phyloP scores from a whole-genome alignment of 2,888 invertebrate species.

The Caenorhabditis sp. region DNA sequence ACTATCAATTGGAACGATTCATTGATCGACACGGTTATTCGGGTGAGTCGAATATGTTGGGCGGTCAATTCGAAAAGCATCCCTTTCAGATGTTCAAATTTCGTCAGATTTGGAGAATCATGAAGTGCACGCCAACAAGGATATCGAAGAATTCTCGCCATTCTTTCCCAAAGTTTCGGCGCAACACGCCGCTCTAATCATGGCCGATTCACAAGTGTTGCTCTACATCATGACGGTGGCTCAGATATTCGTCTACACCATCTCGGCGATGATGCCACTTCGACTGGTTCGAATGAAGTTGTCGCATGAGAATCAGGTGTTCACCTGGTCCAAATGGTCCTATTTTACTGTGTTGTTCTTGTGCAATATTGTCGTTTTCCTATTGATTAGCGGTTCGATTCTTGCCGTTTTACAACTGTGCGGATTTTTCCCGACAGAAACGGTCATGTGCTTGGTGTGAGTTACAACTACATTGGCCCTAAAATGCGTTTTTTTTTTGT shows the following conservation, averaged over 20 bases:
- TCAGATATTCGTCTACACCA: constrained; percentile 14
- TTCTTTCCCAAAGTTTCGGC: constrained; percentile 19
- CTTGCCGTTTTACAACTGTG: background rate
- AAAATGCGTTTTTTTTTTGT: too few relatives aligned
- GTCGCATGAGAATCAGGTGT: constrained; percentile 9
- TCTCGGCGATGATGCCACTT: constrained; percentile 16
- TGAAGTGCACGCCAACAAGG: background rate
- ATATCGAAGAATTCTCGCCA: constrained; percentile 6
- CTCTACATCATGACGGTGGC: constrained; percentile 16
- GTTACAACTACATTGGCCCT: too few relatives aligned
- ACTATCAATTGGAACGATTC: background rate
- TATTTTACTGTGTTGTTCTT: constrained; percentile 13
- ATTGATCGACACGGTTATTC: background rate
- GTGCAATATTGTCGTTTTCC: constrained; percentile 7
- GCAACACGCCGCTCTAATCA: constrained; percentile 13
- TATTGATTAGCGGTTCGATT: constrained; percentile 3
- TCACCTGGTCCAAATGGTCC: constrained; percentile 20
- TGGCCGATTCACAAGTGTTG: constrained; percentile 19
- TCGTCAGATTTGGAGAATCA: constrained; percentile 11
- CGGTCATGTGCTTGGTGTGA: background rate
- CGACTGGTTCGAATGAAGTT: constrained; percentile 12
- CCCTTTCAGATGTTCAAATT: constrained; percentile 19
- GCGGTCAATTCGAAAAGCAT: too few relatives aligned
- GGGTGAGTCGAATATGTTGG: background rate
- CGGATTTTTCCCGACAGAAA: constrained; percentile 2